These are phyloP conservation scores for Poecilia latipinna DNA, from an alignment of 2,113 vertebrate genomes.

Conservation along the genomic window DNA sequence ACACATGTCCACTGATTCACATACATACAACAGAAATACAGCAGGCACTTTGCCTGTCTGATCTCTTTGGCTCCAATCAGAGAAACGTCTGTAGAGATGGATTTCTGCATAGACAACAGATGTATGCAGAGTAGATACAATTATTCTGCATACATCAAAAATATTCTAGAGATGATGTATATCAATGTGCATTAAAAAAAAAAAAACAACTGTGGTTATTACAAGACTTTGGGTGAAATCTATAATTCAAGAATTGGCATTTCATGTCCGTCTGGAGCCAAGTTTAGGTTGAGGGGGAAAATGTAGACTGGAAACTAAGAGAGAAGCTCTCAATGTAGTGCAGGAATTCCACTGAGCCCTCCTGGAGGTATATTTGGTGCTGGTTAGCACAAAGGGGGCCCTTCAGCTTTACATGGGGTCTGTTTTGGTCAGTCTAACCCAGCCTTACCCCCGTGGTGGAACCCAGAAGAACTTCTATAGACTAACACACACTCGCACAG, in stretches of 20 bases:
- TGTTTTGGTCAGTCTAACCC: conserved; percentile 52
- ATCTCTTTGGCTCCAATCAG: conserved; percentile 38
- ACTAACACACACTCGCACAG: conserved; percentile 12
- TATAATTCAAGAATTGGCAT: conserved; percentile 49
- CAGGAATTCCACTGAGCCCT: conserved; percentile 69
- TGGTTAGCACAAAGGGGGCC: conserved; percentile 74
- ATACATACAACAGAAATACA: conserved; percentile 50
- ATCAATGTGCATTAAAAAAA: neutral
- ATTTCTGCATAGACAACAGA: conserved; percentile 30
- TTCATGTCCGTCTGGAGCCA: conserved; percentile 47
- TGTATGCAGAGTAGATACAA: conserved; percentile 1
- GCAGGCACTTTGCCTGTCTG: conserved; percentile 36
- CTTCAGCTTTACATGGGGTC: conserved; percentile 72
- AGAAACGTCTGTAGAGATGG: conserved; percentile 62
- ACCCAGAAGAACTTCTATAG: conserved; percentile 33
- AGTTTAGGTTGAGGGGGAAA: conserved; percentile 43
- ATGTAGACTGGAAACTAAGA: conserved; percentile 37
- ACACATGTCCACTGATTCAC: conserved; percentile 30
- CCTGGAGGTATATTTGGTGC: conserved; percentile 60
- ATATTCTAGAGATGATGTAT: neutral
- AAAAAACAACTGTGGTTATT: neutral
- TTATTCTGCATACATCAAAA: conserved; percentile 21
- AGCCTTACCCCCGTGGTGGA: conserved; percentile 35
- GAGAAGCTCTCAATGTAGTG: conserved; percentile 51
- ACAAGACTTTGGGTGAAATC: conserved; percentile 24